Evolutionary conservation across 92 coral and sea anemone species (phyloP), one percentile per base, ranked within the genome.

Genomic region (Epizoanthus scotinus): DNA sequence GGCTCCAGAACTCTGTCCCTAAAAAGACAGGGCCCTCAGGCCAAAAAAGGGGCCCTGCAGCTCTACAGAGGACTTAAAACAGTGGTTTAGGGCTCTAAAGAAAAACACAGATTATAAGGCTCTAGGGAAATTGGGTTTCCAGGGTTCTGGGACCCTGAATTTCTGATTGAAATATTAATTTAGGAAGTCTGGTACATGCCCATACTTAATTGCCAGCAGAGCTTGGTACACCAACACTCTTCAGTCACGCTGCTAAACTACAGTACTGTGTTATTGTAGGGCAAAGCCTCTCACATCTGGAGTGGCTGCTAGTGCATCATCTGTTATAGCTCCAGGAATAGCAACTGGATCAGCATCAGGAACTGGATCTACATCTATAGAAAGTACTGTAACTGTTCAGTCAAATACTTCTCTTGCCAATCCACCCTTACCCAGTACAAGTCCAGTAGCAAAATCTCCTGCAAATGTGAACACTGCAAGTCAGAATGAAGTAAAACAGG

Each of bases 231-330:
- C 52, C 10, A 44, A 12, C 15, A 8, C 52, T 44, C 52, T 44
- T 44, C 14, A 44, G 14, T 8, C 15, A 44, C 8, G 52, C 52
- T 44, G 14, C 52, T 73, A 57, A 9, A 70, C 38, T 8, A 62
- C 36, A 22, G 8, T 71, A 22, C 61, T 74, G 34, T 34, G 52
- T 44, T 8, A 44, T 57, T 36, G 22, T 34, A 75, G 81, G 81
- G 44, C 81, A 58, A 75, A 75, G 56, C 81, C 81, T 21, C 81
- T 75, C 34, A 24, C 68, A 34, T 75, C 81, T n/a, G 68, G 68
- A 38, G 81, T 75, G 17, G 81, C 42, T 17, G 73, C 79, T 57
- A 86, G 79, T 73, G 66, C 73, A 15, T n/a, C 17, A 49, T 70
- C 70, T 25, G 65, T 68, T 54, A 57, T 38, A 55, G 67, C 77